Percentiles rank a stretch among this genome's conserved stretches.
Evolutionary conservation across 30 jellyfish, hydroid and myxozoan genomes (phyloP).

Genomic region (Hydra vulgaris): DNA sequence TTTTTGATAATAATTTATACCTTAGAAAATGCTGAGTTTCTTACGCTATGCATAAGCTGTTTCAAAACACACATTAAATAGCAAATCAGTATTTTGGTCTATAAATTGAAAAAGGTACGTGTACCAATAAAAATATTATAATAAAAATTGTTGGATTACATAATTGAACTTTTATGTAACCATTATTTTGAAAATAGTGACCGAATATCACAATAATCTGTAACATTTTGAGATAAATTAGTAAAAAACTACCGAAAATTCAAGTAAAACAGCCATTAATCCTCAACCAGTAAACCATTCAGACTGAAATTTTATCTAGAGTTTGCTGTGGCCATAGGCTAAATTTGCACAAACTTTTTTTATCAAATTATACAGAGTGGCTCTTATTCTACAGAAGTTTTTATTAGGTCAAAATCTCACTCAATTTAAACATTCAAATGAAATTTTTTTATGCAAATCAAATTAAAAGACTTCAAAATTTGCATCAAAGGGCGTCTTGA

Average conservation of each 20-base stretch:
- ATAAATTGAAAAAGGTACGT: not conserved
- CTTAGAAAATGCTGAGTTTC: not conserved
- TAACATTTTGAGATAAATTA: not conserved
- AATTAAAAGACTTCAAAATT: too few species aligned
- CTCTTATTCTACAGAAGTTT: too few species aligned
- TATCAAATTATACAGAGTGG: too few species aligned
- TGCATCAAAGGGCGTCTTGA: too few species aligned
- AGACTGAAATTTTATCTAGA: too few species aligned
- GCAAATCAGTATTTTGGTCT: not conserved
- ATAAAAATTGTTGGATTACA: not conserved
- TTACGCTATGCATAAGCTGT: not conserved
- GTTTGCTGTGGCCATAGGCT: too few species aligned
- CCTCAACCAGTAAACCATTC: too few species aligned
- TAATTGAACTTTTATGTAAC: not conserved
- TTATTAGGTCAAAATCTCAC: too few species aligned
- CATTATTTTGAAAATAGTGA: not conserved
- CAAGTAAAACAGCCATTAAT: too few species aligned
- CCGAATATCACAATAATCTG: not conserved
- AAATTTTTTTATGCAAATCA: too few species aligned
- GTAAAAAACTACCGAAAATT: not conserved
- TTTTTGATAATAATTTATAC: not conserved
- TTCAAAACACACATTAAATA: not conserved
- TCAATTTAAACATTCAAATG: too few species aligned
- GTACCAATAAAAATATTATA: not conserved
- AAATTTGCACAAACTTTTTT: too few species aligned